Conservation (phyloP, 2,888 invertebrate species). For the Thymelicus acteon region DNA sequence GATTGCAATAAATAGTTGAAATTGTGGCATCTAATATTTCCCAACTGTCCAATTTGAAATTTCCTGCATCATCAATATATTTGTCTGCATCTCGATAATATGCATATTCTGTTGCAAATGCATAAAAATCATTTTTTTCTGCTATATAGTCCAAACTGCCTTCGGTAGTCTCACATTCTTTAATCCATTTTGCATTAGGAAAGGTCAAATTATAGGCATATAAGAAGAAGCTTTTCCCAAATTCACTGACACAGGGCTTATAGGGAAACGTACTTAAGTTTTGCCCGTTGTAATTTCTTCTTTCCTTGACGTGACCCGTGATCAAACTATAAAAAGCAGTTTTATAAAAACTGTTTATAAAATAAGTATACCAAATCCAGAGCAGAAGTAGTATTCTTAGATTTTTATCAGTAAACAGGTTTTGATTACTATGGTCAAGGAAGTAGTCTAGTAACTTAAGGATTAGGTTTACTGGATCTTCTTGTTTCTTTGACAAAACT, state of each 20-base stretch:
- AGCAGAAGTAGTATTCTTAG: slow-evolving; percentile 54
- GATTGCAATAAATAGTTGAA: slow-evolving; percentile 54
- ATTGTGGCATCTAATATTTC: slow-evolving; percentile 50
- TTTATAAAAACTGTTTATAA: slow-evolving; percentile 63
- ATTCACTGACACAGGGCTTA: slow-evolving; percentile 58
- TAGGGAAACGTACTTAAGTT: slow-evolving; percentile 51
- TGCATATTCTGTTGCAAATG: slow-evolving; percentile 52
- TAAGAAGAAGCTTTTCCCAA: slow-evolving; percentile 51
- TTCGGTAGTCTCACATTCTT: slow-evolving; percentile 51
- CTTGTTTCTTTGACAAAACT: slow-evolving; percentile 1
- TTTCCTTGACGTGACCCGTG: slow-evolving; percentile 51
- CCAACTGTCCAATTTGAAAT: slow-evolving; percentile 52
- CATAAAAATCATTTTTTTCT: slow-evolving; percentile 49
- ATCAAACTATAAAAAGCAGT: slow-evolving; percentile 61
- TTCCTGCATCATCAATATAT: slow-evolving; percentile 50
- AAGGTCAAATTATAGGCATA: slow-evolving; percentile 56
- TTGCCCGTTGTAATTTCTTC: slow-evolving; percentile 44
- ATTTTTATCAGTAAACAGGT: slow-evolving; percentile 50
- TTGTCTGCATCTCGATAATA: slow-evolving; percentile 53
- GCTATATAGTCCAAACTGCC: slow-evolving; percentile 54
- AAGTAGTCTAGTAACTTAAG: slow-evolving; percentile 59
- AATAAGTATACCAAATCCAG: slow-evolving; percentile 69
- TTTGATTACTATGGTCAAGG: slow-evolving; percentile 53
- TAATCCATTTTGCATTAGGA: slow-evolving; percentile 46
- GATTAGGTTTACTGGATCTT: slow-evolving; percentile 31